phyloP scores from a whole-genome alignment of 2,888 invertebrate genomes.

The Phoronis australis region DNA sequence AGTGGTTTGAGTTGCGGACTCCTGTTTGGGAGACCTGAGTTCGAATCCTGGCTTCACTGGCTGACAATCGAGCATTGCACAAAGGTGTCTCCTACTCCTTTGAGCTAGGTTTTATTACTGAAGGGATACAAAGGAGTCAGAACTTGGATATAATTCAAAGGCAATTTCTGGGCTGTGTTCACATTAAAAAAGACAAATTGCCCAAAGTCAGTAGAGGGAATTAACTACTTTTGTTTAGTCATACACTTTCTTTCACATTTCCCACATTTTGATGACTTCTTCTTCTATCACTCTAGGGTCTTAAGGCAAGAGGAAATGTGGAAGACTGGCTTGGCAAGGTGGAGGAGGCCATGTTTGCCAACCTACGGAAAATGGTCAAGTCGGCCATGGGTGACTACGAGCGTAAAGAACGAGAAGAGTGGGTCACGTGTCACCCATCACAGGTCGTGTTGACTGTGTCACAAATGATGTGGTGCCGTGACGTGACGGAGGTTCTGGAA shows the following conservation, averaged over 20 bases:
- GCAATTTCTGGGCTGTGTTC: too few relatives aligned
- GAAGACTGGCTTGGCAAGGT: constrained; percentile 90
- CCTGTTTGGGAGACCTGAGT: too few relatives aligned
- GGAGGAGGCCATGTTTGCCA: constrained; percentile 81
- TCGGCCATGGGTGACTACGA: constrained; percentile 66
- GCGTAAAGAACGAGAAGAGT: constrained; percentile 63
- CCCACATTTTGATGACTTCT: neutral
- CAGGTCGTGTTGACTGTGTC: constrained; percentile 80
- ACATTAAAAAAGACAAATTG: neutral
- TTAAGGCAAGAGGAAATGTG: constrained; percentile 68
- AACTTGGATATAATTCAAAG: too few relatives aligned
- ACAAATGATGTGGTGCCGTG: constrained; percentile 83
- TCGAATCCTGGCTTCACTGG: too few relatives aligned
- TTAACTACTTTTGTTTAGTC: constrained; percentile 1
- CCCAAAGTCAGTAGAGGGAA: neutral
- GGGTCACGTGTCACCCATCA: constrained; percentile 70
- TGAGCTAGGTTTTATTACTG: too few relatives aligned
- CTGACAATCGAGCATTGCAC: too few relatives aligned
- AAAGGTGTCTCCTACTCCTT: too few relatives aligned
- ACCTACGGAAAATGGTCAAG: constrained; percentile 73
- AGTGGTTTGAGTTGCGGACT: too few relatives aligned
- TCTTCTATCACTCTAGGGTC: constrained; percentile 27
- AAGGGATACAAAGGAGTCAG: too few relatives aligned
- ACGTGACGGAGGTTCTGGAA: constrained; percentile 68
- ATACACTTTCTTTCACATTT: neutral